These are phyloP conservation scores for Adineta ricciae DNA, from an alignment of 2,888 invertebrate species.

Conservation along the genomic window DNA sequence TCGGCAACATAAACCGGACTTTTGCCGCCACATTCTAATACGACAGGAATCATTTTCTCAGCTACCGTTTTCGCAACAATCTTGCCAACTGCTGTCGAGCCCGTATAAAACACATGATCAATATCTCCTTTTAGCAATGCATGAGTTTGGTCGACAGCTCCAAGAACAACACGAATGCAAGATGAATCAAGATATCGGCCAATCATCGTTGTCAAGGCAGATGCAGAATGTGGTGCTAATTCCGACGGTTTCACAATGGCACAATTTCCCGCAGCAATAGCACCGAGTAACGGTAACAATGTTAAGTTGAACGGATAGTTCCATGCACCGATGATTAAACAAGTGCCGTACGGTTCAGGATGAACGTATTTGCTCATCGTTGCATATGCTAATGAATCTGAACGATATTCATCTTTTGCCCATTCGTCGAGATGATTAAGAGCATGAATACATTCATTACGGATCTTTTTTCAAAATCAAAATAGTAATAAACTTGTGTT, in stretches of 20 bases:
- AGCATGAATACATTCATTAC: constrained; percentile 41
- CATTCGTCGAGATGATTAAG: constrained; percentile 66
- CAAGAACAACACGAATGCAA: constrained; percentile 68
- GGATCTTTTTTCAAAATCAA: not conserved
- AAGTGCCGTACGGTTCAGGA: constrained; percentile 83
- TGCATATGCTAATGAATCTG: constrained; percentile 36
- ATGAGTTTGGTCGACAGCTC: constrained; percentile 73
- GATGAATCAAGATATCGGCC: constrained; percentile 72
- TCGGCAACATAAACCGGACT: constrained; percentile 78
- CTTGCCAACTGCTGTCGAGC: constrained; percentile 69
- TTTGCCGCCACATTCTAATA: constrained; percentile 73
- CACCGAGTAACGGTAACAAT: constrained; percentile 67
- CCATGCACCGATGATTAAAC: constrained; percentile 75
- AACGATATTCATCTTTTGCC: constrained; percentile 60
- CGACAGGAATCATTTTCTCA: constrained; percentile 79
- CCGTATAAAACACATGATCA: constrained; percentile 93
- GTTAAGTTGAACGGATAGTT: constrained; percentile 83
- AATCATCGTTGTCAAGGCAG: constrained; percentile 63
- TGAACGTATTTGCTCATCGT: constrained; percentile 47
- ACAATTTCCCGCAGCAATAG: constrained; percentile 85
- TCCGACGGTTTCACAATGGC: constrained; percentile 83
- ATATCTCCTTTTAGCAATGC: constrained; percentile 66
- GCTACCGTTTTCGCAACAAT: constrained; percentile 79
- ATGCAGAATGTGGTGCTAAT: constrained; percentile 63
- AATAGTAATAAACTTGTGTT: not conserved